Evolutionary conservation across 1,140 invertebrate genomes (phyloP), one percentile per base, ranked within the genome.

Genomic region (Euwallacea fornicatus): DNA sequence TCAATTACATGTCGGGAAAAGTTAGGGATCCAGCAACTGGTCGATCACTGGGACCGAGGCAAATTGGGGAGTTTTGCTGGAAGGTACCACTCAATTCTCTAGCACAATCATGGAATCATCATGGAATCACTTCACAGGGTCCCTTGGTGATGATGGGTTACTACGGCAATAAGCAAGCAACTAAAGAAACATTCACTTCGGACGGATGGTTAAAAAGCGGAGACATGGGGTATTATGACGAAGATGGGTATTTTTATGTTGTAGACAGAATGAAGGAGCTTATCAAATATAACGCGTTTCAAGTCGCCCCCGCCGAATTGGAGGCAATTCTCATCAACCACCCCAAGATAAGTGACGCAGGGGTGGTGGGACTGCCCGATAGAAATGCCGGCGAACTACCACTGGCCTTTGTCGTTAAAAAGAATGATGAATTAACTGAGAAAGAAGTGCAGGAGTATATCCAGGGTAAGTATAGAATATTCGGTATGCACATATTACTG

Each of bases 221-320:
- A 6, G 94, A 96, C 77, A 85, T 95, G 16, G 93, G 88, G 7
- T 90, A 89, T 74, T 91, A 88, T 66, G 91, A 95, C 73, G 84
- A 92, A 0, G 86, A 91, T 0, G 84, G 85, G 11, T 87, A 83
- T 71, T 87, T 95, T 71, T 94, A 87, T 64, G 88, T 96, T 63
- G 91, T 92, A 0, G 94, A 96, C 75, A 83, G 95, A 65, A 76
- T 95, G 55, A 97, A 97, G 77, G 94, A 97, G 79, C 84, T 97
- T 8, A 96, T 97, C 69, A 97, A 97, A 83, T 90, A 90, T 16
- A 91, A 90, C 80, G 90, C 89, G 46, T 86, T 86, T 62, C 90
- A 91, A 83, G 88, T 88, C 79, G 84, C 91, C 0, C 93, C 93
- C 63, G 86, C 90, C 8, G 90, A 92, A 80, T 74, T 93, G 21